A percentile compares a stretch with the other conserved stretches of the same genome.
Evolutionary conservation across 2,113 vertebrate species (phyloP).

Genomic region (Grammomys dolichurus): DNA sequence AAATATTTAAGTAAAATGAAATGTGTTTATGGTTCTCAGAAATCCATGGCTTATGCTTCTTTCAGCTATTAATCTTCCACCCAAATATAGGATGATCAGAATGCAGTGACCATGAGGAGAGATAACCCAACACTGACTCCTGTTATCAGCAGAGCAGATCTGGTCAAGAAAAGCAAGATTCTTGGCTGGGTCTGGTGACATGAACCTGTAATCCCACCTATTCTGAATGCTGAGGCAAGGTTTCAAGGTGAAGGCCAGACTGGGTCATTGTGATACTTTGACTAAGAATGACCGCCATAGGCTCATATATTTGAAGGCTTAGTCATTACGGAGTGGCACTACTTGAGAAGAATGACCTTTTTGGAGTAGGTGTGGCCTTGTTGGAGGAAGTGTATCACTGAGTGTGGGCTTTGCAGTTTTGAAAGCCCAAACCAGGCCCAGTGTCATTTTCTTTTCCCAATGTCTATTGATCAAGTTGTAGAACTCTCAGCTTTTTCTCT

Average conservation of each 20-base stretch:
- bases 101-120: not conserved
- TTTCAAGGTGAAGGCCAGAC: not conserved
- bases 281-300: not conserved
- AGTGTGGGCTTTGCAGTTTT: not conserved
- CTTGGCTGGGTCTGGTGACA: not conserved
- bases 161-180: not conserved
- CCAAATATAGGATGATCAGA: not conserved
- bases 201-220: not conserved
- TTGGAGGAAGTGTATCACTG: not conserved
- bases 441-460: not conserved
- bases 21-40: not conserved
- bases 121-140: not conserved
- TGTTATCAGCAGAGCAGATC: not conserved
- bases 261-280: no score
- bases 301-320: not conserved
- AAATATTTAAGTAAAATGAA: slow-evolving; percentile 40
- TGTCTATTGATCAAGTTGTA: not conserved
- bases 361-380: not conserved
- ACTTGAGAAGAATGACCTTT: not conserved
- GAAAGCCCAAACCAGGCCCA: not conserved
- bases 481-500: not conserved
- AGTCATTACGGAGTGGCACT: not conserved
- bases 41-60: not conserved
- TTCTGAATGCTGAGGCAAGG: not conserved
- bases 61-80: not conserved